Conservation (phyloP, 2,888 invertebrate genomes). For the Caenorhabditis sp. region DNA sequence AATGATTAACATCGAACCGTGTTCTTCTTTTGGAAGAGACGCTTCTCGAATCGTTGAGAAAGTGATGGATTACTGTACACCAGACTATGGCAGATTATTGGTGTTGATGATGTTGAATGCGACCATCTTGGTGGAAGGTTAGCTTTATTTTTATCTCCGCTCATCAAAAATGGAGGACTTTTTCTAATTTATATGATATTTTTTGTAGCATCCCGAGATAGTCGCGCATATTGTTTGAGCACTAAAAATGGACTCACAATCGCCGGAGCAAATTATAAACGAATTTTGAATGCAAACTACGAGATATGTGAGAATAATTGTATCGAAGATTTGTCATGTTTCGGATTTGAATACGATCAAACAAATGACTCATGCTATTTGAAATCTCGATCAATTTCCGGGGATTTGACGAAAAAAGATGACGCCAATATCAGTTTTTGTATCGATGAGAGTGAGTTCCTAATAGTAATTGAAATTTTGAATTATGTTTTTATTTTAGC, state of each 20-base stretch:
- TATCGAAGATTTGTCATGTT: slow-evolving; percentile 47
- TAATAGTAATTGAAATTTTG: neutral
- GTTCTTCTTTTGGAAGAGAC: neutral
- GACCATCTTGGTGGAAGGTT: neutral
- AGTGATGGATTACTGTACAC: neutral
- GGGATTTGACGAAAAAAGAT: slow-evolving; percentile 28
- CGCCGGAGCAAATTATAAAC: slow-evolving; percentile 42
- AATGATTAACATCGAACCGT: neutral
- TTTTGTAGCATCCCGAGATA: neutral
- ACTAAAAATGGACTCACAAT: slow-evolving; percentile 44
- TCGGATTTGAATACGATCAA: slow-evolving; percentile 45
- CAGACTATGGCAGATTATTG: neutral
- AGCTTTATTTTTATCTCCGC: too few species aligned
- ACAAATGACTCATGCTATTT: slow-evolving; percentile 35
- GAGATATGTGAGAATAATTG: slow-evolving; percentile 41
- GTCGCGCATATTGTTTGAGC: slow-evolving; percentile 32
- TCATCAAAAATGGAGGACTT: neutral
- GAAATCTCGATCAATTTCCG: slow-evolving; percentile 42
- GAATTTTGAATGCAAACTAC: slow-evolving; percentile 35
- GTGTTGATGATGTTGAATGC: neutral
- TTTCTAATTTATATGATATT: neutral
- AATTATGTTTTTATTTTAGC: neutral
- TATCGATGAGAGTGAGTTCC: slow-evolving; percentile 42
- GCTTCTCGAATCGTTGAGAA: neutral
- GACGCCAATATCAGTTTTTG: slow-evolving; percentile 46